Percentiles rank a stretch among this genome's conserved stretches.
Evolutionary conservation across 2,888 invertebrate genomes (phyloP).

Genomic region (Anodontia alba): DNA sequence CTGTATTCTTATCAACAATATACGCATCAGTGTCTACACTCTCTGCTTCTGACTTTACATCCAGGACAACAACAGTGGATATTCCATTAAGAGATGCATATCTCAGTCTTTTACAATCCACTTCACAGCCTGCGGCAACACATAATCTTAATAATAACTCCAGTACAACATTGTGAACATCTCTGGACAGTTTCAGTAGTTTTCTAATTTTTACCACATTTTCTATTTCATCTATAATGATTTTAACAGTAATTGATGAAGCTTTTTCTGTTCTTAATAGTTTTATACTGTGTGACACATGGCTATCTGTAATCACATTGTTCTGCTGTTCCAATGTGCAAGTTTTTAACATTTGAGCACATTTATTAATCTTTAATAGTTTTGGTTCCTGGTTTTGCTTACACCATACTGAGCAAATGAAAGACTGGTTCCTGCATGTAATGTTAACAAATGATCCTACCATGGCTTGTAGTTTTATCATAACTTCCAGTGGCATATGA

Average conservation of each 20-base stretch:
- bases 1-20: slow-evolving; percentile 61
- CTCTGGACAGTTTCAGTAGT: neutral
- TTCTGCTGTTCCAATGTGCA: neutral
- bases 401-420: slow-evolving; percentile 67
- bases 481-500: slow-evolving; percentile 42
- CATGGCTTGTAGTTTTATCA: slow-evolving; percentile 35
- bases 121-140: slow-evolving; percentile 51
- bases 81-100: slow-evolving; percentile 72
- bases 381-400: slow-evolving; percentile 10
- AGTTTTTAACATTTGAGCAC: neutral
- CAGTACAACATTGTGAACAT: slow-evolving; percentile 53
- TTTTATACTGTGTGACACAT: slow-evolving; percentile 28
- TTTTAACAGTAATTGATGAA: slow-evolving; percentile 36
- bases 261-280: slow-evolving; percentile 38
- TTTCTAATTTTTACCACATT: slow-evolving; percentile 45
- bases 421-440: slow-evolving; percentile 1
- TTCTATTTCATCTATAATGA: slow-evolving; percentile 53
- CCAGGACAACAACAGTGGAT: slow-evolving; percentile 60
- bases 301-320: neutral
- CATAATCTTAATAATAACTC: slow-evolving; percentile 64
- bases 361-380: slow-evolving; percentile 2
- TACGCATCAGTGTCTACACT: slow-evolving; percentile 20
- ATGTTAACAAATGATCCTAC: slow-evolving; percentile 58
- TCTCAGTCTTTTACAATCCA: slow-evolving; percentile 61
- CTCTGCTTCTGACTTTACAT: slow-evolving; percentile 21